Evolutionary conservation across 2,797 vertebrate species (phyloP), one percentile per base, ranked within the genome.

Genomic region (Danio choprae): DNA sequence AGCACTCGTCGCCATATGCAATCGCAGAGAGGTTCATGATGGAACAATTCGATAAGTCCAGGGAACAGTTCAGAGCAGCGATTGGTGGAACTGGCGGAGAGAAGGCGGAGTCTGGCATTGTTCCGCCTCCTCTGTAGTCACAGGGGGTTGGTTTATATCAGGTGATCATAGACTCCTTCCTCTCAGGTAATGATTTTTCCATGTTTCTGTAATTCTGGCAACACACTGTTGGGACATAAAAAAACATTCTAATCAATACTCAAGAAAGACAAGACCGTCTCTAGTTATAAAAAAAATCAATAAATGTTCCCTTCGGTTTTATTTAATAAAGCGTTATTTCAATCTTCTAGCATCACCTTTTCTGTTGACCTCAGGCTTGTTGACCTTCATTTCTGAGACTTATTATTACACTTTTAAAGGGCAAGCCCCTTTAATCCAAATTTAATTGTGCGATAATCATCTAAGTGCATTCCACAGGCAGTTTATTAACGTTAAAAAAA

Each of bases 1-100:
- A 83, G 64, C 88, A 89, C 74, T 86, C 87, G 1, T 89, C 87
- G 3, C 48, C 84, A 5, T 87, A 86, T 5, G 63, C 48, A 11
- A 74, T 64, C 9, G 83, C 29, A 0, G 88, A 87, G 15, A 86
- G 40, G 74, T 89, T 87, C 15, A 51, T 60, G 1, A 81, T 80
- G 0, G 87, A 83, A 62, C 87, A 89, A 81, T 89, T 89, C 0
- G n/a, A 18, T 12, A 65, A 2, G 10, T 48, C 68, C 4, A 29
- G 73, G 5, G 88, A 84, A 62, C 88, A 89, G 79, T 89, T 89
- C 13, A 83, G 68, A 67, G 84, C 77, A 20, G 83, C 46, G 8
- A 76, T 56, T 60, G 86, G 86, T 9, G 82, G 86, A 36, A 43
- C 22, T 48, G 84, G 82, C 41, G 86, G 82, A 10, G 77, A 60